Evolutionary conservation across 2,797 vertebrate species (phyloP), one percentile per base, ranked within the genome.

Genomic region (Cirrhinus mrigala): DNA sequence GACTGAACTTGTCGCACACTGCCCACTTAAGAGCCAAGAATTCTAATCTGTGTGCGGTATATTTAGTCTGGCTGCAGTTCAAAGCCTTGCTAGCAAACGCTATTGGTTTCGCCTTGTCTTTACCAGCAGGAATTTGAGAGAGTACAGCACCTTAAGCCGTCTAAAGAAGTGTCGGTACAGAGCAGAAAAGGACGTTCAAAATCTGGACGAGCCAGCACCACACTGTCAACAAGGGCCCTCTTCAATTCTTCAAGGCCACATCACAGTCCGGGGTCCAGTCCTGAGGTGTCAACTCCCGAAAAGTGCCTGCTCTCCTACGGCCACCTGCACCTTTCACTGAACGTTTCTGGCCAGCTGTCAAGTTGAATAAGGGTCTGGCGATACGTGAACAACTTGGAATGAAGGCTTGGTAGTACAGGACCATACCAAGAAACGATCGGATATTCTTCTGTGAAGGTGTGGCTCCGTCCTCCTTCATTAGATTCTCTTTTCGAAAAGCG

Each of bases 121-220:
- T 29, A 6, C 50, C 37, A 6, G 18, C 6, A 14, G 70, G 73
- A 0, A 89, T 68, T 27, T 89, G 84, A 0, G 84, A 87, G 2
- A 89, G 3, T 2, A 89, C 69, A 40, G 84, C 88, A 18, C 87
- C 83, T n/a, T 2, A 87, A 27, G 0, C 85, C 83, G 50, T 90
- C 83, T 6, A 86, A 10, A 1, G 73, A 89, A 3, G 82, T 27
- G 24, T 87, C 56, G 5, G 18, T 81, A 54, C 29, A 86, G n/a
- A 78, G 62, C 27, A 88, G 60, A 16, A 84, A 66, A 4, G 66
- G 84, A 22, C 10, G 29, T 0, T 75, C 22, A 24, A 88, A 76
- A 52, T 88, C 69, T 15, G 84, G 69, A 15, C 83, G 84, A 15
- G 81, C 81, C 58, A 83, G 11, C 11, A 81, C 81, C n/a, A 54